Base-by-base conservation (phyloP, 2,888 invertebrate species). In the Polyommatus iphigenia region DNA sequence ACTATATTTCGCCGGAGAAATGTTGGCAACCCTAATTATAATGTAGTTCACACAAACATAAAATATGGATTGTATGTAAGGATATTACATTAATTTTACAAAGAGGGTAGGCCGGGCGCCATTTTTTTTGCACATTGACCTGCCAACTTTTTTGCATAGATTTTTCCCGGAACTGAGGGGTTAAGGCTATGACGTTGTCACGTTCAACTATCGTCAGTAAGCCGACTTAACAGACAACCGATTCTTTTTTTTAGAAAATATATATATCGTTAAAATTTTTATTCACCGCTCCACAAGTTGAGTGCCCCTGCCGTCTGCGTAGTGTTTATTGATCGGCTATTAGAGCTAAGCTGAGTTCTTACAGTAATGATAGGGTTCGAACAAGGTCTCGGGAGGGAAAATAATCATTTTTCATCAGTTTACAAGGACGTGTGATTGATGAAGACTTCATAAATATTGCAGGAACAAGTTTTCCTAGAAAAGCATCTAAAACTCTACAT, bases 341-440 rank as follows among this genome's bases (percentile, higher is more conserved):
- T 67, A 67, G 67, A 67, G 29, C 67, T 67, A 32, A 67, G 67
- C 67, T 67, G 67, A 67, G 67, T 67, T 67, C 67, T 67, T 67
- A 67, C 67, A 29, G 29, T 67, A 67, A 67, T 67, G 67, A 67
- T 67, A 67, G 67, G 67, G 67, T 67, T 29, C 13, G 67, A 67
- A 67, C 67, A 29, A 67, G 67, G 67, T 67, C 67, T 67, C 6
- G 29, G 13, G 67, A 18, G 3, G 29, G 29, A 67, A 67, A 67
- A 29, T 67, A 67, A 32, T 67, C 15, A 62, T 62, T 62, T 62
- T 62, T 62, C 62, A 24, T 24, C 20, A 62, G 62, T 24, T 67
- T 15, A 29, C 67, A 67, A 67, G 29, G 67, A 67, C 67, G 13
- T 67, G 67, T 67, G 67, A 67, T 67, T 67, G 67, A 67, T 67